phyloP scores from a whole-genome alignment of 2,888 invertebrate species.

The Balanococcus diminutus region DNA sequence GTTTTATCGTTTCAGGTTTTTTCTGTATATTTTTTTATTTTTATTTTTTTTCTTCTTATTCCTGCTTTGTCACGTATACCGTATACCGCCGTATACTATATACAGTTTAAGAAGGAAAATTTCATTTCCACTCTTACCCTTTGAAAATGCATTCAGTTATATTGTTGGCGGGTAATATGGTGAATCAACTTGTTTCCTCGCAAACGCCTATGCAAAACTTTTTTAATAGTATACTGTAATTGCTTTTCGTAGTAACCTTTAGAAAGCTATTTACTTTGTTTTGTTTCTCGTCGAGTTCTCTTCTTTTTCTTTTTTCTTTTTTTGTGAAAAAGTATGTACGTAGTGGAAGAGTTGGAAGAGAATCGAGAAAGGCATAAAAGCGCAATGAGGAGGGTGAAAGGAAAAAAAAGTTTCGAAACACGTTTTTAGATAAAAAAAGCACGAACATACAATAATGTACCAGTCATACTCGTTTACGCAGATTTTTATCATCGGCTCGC shows the following conservation, averaged over 20 bases:
- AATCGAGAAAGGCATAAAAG: no score
- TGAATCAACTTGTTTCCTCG: constrained; percentile 19
- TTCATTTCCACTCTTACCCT: constrained; percentile 32
- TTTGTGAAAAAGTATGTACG: constrained; percentile 1
- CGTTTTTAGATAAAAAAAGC: constrained; percentile 37
- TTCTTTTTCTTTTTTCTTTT: neutral
- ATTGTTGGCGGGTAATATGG: constrained; percentile 17
- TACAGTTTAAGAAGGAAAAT: constrained; percentile 28
- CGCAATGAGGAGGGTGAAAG: neutral
- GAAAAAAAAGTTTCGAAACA: constrained; percentile 6
- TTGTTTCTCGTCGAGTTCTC: neutral
- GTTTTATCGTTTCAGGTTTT: constrained; percentile 26
- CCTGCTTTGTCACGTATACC: neutral
- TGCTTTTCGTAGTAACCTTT: constrained; percentile 37
- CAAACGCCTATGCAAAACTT: constrained; percentile 37
- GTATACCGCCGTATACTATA: neutral
- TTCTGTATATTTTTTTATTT: neutral
- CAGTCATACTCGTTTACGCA: constrained; percentile 17
- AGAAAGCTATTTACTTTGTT: constrained; percentile 32
- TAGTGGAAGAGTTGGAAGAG: neutral
- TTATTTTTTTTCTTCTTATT: neutral
- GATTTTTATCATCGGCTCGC: constrained; percentile 14
- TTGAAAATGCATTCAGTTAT: constrained; percentile 34
- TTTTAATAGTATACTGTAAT: constrained; percentile 37
- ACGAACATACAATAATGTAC: constrained; percentile 31